Base-by-base conservation (phyloP, 2,797 vertebrate species). In the Phyllotis vaccarum region DNA sequence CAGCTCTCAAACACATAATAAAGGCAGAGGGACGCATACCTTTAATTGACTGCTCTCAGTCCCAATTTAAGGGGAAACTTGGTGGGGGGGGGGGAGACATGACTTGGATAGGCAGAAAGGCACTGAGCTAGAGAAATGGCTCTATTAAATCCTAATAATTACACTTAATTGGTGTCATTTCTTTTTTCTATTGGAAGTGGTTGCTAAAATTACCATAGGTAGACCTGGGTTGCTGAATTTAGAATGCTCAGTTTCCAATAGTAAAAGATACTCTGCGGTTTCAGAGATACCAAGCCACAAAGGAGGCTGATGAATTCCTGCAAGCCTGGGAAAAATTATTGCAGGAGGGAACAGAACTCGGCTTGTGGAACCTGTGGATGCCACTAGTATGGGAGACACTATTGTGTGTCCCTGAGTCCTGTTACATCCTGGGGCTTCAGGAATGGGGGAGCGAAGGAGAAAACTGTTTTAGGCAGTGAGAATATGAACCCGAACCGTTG, bases 11-110 rank as follows among this genome's bases (percentile, higher is more conserved):
- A 95, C 58, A 76, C 88, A 95, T 97, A 96, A 97, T 97, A 97
- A 98, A 97, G 97, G 97, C 78, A 85, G 34, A 22, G 56, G 78
- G 96, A 95, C 96, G 81, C 90, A 90, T 95, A 94, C 2, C 27
- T 97, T 97, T 97, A 98, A 98, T 96, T 96, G 96, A 96, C 97
- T 97, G 98, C 95, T 98, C 97, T 97, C 95, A 96, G 83, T 97
- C 90, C 90, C 89, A 93, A 49, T 97, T 93, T 95, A 93, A 62
- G 95, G 31, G 7, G 56, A 80, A 95, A 89, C 34, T 13, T 56
- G 37, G 78, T 7, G 14, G 46, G 72, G 27, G 37, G 58, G 62
- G 62, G 31, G n/a, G 64, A 40, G 10, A 12, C 40, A 60, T 40
- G 31, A 24, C n/a, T 95, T 81, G 24, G 54, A 91, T 62, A 81